A percentile compares a stretch with the other conserved stretches of the same genome.
phyloP scores from a whole-genome alignment of 2,888 invertebrate species.

The Nudaria mundana region DNA sequence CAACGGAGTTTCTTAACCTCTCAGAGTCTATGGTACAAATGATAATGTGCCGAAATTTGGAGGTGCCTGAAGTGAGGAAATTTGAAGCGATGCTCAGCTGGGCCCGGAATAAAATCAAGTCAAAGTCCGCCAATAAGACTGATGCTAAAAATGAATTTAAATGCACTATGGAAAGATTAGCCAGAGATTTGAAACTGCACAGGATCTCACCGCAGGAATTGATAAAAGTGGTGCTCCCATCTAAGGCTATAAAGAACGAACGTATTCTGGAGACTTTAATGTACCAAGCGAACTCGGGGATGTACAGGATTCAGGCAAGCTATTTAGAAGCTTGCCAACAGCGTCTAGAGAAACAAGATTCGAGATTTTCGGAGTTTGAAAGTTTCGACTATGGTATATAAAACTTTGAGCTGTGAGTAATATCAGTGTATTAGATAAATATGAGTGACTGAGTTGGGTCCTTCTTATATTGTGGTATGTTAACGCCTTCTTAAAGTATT shows the following conservation, averaged over 20 bases:
- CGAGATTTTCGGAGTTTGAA: slow-evolving; percentile 90
- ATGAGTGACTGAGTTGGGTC: slow-evolving; percentile 62
- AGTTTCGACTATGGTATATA: slow-evolving; percentile 89
- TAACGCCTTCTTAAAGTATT: slow-evolving; percentile 78
- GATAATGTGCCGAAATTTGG: slow-evolving; percentile 95
- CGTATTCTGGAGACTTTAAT: slow-evolving; percentile 94
- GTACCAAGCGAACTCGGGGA: slow-evolving; percentile 96
- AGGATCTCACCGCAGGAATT: slow-evolving; percentile 96
- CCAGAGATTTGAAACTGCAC: slow-evolving; percentile 93
- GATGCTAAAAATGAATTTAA: slow-evolving; percentile 94
- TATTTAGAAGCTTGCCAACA: slow-evolving; percentile 93
- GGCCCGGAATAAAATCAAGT: slow-evolving; percentile 92
- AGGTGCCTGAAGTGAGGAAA: slow-evolving; percentile 93
- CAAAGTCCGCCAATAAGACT: slow-evolving; percentile 88
- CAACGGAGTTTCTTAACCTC: slow-evolving; percentile 90
- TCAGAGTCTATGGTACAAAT: slow-evolving; percentile 97
- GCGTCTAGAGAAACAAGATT: slow-evolving; percentile 93
- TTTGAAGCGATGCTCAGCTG: slow-evolving; percentile 96
- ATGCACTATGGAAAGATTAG: slow-evolving; percentile 95
- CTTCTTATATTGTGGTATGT: slow-evolving; percentile 71
- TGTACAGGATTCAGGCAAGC: slow-evolving; percentile 94
- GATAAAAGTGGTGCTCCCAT: slow-evolving; percentile 95
- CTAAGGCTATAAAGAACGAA: slow-evolving; percentile 96
- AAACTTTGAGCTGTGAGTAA: slow-evolving; percentile 74
- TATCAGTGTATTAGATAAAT: slow-evolving; percentile 79